These are phyloP conservation scores for Rhopalosiphum nymphaeae DNA, from an alignment of 2,888 invertebrate species.

Conservation along the genomic window DNA sequence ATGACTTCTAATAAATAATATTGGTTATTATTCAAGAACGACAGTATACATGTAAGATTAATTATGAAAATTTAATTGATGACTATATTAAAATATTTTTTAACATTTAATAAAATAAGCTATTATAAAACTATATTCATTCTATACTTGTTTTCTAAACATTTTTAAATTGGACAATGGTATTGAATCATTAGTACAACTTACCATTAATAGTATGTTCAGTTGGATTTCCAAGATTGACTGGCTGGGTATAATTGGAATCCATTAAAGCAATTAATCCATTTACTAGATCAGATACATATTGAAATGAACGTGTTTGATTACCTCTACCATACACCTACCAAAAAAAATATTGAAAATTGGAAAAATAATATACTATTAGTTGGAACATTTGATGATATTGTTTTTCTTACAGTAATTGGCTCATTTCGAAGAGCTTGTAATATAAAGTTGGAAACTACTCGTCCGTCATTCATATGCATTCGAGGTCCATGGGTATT, in stretches of 20 bases:
- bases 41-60: background rate
- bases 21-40: no score
- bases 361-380: slow-evolving; percentile 31
- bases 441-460: slow-evolving; percentile 98
- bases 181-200: slow-evolving; percentile 8
- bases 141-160: background rate
- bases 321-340: slow-evolving; percentile 88
- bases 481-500: slow-evolving; percentile 99
- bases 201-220: slow-evolving; percentile 94
- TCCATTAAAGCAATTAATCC: slow-evolving; percentile 94
- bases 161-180: background rate
- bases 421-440: slow-evolving; percentile 95
- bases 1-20: no score
- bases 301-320: slow-evolving; percentile 97
- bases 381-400: slow-evolving; percentile 38
- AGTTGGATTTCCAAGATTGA: slow-evolving; percentile 98
- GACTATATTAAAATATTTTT: background rate
- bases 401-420: slow-evolving; percentile 81
- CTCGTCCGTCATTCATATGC: slow-evolving; percentile 98
- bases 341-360: slow-evolving; percentile 67
- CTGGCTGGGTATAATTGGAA: slow-evolving; percentile 91
- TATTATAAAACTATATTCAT: background rate
- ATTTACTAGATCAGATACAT: slow-evolving; percentile 96
- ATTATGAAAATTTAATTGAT: background rate
- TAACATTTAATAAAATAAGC: background rate